phyloP scores from a whole-genome alignment of 2,888 invertebrate genomes.

The Dryadula phaetusa region DNA sequence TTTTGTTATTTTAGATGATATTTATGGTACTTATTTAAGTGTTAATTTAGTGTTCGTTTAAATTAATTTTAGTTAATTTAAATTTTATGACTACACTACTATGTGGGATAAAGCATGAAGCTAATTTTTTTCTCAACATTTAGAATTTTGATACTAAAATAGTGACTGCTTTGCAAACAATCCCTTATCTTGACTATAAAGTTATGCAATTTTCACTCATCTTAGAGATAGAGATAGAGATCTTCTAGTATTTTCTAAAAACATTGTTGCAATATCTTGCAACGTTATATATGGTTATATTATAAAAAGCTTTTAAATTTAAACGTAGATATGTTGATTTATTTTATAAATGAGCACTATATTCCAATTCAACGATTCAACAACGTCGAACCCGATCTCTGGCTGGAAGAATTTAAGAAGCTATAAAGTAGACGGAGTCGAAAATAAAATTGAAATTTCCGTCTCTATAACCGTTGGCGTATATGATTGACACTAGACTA shows the following conservation, averaged over 20 bases:
- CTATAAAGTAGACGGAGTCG: conserved; percentile 1
- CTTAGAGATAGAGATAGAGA: too few species aligned
- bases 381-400: background rate
- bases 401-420: conserved; percentile 5
- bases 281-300: background rate
- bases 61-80: too few species aligned
- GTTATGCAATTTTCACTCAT: too few species aligned
- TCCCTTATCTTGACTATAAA: too few species aligned
- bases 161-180: too few species aligned
- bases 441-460: conserved; percentile 10
- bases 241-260: background rate
- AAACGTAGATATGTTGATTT: background rate
- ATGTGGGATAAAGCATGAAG: too few species aligned
- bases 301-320: background rate
- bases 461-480: conserved; percentile 1
- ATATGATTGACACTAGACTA: conserved; percentile 8
- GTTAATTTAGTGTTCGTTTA: too few species aligned
- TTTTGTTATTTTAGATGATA: too few species aligned
- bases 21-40: too few species aligned
- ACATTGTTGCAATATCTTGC: background rate
- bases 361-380: background rate
- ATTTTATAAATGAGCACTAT: conserved; percentile 1
- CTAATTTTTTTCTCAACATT: too few species aligned
- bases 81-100: too few species aligned
- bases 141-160: too few species aligned